Conservation (phyloP, 2,797 vertebrate species). For the Spinus pinus region DNA sequence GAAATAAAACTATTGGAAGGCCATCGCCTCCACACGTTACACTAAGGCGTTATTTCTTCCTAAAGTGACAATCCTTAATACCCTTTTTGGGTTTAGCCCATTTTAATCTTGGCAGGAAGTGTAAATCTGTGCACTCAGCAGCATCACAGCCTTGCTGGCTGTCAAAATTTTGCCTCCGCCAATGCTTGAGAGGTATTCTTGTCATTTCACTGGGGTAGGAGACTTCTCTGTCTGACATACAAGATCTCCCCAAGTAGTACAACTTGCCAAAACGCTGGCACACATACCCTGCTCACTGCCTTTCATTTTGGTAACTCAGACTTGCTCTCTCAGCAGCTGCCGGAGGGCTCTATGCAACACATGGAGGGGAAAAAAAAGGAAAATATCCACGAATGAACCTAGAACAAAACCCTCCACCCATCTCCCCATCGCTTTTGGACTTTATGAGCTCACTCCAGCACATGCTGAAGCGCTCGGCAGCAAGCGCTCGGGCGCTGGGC, state of each 20-base stretch:
- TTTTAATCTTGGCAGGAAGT: slow-evolving; percentile 79
- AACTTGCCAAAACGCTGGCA: slow-evolving; percentile 55
- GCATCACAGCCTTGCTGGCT: slow-evolving; percentile 73
- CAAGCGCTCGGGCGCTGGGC: background rate
- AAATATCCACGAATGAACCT: background rate
- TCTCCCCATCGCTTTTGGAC: accelerated
- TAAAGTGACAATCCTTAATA: slow-evolving; percentile 76
- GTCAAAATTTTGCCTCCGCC: slow-evolving; percentile 75
- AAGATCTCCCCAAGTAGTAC: slow-evolving; percentile 50
- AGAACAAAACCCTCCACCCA: background rate
- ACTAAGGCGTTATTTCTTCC: slow-evolving; percentile 58
- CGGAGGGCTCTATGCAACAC: background rate
- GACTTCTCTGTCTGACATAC: slow-evolving; percentile 70
- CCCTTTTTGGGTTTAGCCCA: slow-evolving; percentile 75
- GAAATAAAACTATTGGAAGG: background rate
- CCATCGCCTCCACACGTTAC: background rate
- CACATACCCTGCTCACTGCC: slow-evolving; percentile 13
- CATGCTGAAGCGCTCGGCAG: background rate
- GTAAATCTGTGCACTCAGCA: slow-evolving; percentile 74
- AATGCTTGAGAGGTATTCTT: slow-evolving; percentile 73
- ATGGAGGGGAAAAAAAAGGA: background rate
- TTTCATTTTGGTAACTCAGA: slow-evolving; percentile 35
- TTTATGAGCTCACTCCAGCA: background rate
- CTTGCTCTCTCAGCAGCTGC: background rate
- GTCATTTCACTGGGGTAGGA: slow-evolving; percentile 71